Base-by-base conservation (phyloP, 2,113 vertebrate genomes). In the Brevimyrus niger region DNA sequence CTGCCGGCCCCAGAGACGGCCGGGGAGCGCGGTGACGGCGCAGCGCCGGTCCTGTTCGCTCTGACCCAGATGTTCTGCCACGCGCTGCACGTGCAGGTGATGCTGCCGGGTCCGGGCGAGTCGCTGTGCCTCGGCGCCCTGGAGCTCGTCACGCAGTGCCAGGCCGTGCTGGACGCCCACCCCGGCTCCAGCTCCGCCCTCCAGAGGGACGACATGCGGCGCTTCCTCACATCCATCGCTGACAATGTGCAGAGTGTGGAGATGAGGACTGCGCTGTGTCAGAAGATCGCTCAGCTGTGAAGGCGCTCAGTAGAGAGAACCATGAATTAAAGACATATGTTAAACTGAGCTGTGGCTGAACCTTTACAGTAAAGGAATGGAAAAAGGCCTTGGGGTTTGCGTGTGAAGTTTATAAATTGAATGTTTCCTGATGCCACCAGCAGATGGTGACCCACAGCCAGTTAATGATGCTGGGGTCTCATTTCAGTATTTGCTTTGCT, bases 11-110 rank as follows among this genome's bases (percentile, higher is more conserved):
- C 3, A 46, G 1, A 50, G 88, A 3, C 42, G 42, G 19, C 93
- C 92, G 47, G 69, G 61, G 87, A 21, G 11, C 6, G 53, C 61
- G 88, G n/a, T 19, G 15, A 4, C 23, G 1, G 55, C 1, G 91
- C 93, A 0, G 96, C 97, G 92, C 98, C 98, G 90, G 93, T 94
- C 73, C 94, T 97, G 19, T 99, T 99, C 69, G 92, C 97, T 7
- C 96, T 98, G 91, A 95, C 96, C 89, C 98, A 99, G 94, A 58
- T 99, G n/a, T 98, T 97, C 93, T 99, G 98, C 80, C 98, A 99
- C 2, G 93, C 97, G 82, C 95, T 99, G 89, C 98, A 99, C 21
- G 94, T 98, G 13, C 97, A 97, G 88, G 97, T 97, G 93, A 99
- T 99, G 98, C 95, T 98, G 93, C 97, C 96, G 0, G 94, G 93